Evolutionary conservation across 2,797 vertebrate genomes (phyloP).

Genomic region (Myotis myotis): DNA sequence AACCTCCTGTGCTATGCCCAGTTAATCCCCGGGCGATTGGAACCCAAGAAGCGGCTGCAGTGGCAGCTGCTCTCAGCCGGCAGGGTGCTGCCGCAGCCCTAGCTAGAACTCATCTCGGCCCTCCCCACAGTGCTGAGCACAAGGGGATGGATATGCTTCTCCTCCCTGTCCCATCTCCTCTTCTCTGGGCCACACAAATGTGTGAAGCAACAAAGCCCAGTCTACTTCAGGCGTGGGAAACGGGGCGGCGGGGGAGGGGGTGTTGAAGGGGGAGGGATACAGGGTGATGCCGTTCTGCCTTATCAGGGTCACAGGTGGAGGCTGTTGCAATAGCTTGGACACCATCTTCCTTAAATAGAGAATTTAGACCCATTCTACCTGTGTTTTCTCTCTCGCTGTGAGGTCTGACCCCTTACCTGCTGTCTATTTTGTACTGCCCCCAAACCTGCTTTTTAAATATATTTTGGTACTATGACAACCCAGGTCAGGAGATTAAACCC

Average conservation of each 20-base stretch:
- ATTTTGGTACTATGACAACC: slow-evolving; percentile 6
- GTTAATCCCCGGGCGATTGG: not conserved
- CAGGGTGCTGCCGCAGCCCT: not conserved
- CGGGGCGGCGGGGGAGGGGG: fast-evolving
- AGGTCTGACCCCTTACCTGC: not conserved
- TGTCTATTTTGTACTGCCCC: not conserved
- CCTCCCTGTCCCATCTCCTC: not conserved
- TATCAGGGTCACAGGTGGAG: not conserved
- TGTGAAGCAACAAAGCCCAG: not conserved
- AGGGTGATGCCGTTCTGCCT: not conserved
- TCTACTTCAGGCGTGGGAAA: not conserved
- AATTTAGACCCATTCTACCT: not conserved
- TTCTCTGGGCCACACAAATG: not conserved
- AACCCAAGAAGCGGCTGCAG: not conserved
- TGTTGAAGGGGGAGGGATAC: no score
- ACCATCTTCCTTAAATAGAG: not conserved
- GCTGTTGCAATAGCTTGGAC: not conserved
- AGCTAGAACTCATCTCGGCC: not conserved
- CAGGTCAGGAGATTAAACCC: slow-evolving; percentile 24
- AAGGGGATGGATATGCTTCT: not conserved
- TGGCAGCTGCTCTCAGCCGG: not conserved
- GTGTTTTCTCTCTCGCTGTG: not conserved
- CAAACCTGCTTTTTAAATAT: not conserved
- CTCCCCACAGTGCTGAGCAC: not conserved
- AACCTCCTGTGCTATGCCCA: not conserved